Evolutionary conservation across 2,888 invertebrate species (phyloP).

Genomic region (Elysia crispata): DNA sequence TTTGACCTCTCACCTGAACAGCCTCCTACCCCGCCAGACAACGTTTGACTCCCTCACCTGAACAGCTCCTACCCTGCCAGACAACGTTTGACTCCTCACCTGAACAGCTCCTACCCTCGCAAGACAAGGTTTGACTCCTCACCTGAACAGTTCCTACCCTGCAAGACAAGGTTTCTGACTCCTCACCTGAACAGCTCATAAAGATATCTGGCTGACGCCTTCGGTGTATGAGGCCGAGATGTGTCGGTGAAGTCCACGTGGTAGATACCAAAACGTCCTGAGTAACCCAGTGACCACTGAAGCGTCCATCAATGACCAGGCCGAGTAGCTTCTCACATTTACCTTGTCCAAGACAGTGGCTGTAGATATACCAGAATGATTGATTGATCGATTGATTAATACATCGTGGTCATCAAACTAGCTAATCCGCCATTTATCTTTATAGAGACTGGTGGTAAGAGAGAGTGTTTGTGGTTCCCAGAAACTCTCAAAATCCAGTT

Average conservation of each 20-base stretch:
- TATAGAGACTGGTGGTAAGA: neutral
- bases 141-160: neutral
- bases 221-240: constrained; percentile 83
- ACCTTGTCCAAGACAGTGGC: constrained; percentile 65
- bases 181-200: constrained; percentile 55
- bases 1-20: no score
- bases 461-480: no score
- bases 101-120: no score
- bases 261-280: constrained; percentile 84
- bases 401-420: no score
- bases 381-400: neutral
- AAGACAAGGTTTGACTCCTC: no score
- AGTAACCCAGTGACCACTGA: constrained; percentile 88
- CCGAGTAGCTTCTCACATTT: constrained; percentile 82
- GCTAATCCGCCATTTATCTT: no score
- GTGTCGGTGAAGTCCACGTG: constrained; percentile 85
- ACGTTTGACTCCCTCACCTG: no score
- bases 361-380: constrained; percentile 14
- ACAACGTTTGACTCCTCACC: no score
- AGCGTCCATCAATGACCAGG: constrained; percentile 91
- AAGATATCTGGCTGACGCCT: constrained; percentile 80
- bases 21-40: no score
- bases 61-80: no score
- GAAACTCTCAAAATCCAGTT: no score
- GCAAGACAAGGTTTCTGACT: neutral